Conservation (phyloP, 2,888 invertebrate species). For the Leptopilina syphax region DNA sequence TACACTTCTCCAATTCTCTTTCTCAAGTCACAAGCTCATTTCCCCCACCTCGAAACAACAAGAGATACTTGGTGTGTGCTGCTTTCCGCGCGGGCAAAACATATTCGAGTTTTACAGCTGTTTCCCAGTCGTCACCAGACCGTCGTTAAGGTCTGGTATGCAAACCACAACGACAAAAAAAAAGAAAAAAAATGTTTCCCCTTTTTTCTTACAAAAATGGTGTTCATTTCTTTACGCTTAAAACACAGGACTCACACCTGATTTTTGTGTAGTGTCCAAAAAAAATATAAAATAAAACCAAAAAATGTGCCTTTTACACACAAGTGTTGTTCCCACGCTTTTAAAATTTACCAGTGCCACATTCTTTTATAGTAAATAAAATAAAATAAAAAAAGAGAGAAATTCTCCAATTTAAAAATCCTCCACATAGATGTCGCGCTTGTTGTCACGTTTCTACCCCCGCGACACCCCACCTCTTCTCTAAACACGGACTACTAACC, state of each 20-base stretch:
- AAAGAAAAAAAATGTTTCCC: background rate
- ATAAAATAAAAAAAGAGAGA: background rate
- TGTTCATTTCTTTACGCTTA: constrained; percentile 19
- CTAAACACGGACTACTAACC: background rate
- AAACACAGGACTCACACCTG: background rate
- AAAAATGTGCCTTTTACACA: constrained; percentile 19
- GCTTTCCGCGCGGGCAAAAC: constrained; percentile 35
- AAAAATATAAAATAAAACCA: no score
- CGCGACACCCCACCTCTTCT: background rate
- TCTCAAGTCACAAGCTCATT: constrained; percentile 17
- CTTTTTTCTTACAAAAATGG: background rate
- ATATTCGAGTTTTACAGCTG: constrained; percentile 47
- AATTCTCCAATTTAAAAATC: background rate
- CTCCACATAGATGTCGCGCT: constrained; percentile 5
- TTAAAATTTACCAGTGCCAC: constrained; percentile 20
- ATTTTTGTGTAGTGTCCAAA: constrained; percentile 9
- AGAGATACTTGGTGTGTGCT: background rate
- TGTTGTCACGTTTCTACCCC: background rate
- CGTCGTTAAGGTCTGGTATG: constrained; percentile 44
- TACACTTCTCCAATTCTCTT: background rate
- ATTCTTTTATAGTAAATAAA: background rate
- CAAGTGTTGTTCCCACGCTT: constrained; percentile 7
- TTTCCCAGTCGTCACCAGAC: constrained; percentile 52
- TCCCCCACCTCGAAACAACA: background rate
- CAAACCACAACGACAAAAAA: constrained; percentile 20